Evolutionary conservation across 2,113 vertebrate genomes (phyloP), one percentile per base, ranked within the genome.

Genomic region (Chlamydotis undulata): DNA sequence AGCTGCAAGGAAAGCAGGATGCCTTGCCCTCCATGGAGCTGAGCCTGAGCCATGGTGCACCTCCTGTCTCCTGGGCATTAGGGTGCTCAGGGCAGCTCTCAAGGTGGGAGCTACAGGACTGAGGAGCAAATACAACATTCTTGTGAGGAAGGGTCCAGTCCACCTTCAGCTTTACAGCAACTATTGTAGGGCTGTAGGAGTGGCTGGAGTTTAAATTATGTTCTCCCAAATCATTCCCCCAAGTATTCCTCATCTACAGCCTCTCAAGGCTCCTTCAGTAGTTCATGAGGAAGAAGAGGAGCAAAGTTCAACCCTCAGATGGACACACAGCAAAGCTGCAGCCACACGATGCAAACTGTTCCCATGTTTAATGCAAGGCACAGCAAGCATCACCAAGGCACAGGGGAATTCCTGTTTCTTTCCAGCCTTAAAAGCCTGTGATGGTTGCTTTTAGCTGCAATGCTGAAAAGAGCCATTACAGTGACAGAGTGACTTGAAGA

Each of bases 401-500:
- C 45, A 31, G 19, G 9, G 23, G 24, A 57, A 61, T 80, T 82
- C 26, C 85, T 35, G 19, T 76, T 83, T n/a, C 50, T 91, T 83
- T 76, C 55, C 65, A 90, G 24, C 14, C 75, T 80, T 90, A 80
- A 80, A 73, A 85, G 55, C 45, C 53, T 74, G 7, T 88, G 74
- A 83, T 71, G 52, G 57, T 53, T 90, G 70, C 67, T 94, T 87
- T 88, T 41, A 90, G 82, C 83, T 88, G 82, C 41, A 14, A 4
- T 3, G 25, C 47, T 77, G 55, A 21, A 70, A 79, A 78, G 10
- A 87, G 25, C 16, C 28, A 41, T 90, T 85, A 83, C 50, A 19
- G 15, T 29, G 71, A 79, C 26, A 73, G 67, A 64, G 14, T 50
- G 70, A 77, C 45, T 80, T 50, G 52, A 93, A 59, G 10, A 94